phyloP scores from a whole-genome alignment of 1,140 invertebrate genomes.

The Conus betulinus region DNA sequence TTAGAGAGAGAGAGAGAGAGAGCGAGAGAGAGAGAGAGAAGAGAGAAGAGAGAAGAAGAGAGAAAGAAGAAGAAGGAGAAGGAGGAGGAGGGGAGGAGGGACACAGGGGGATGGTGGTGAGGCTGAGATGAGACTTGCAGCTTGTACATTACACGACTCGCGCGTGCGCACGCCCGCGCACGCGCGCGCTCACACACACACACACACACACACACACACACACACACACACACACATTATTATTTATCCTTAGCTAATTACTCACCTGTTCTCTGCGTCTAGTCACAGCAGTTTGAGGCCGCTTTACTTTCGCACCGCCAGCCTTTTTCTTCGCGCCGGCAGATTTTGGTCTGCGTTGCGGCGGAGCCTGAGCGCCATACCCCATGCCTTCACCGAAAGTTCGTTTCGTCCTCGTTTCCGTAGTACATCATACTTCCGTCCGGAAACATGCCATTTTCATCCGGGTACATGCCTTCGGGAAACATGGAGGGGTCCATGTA shows the following conservation, averaged over 20 bases:
- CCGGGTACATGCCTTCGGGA: neutral
- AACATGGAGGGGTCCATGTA: neutral
- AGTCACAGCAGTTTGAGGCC: neutral
- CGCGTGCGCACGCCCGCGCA: too few species aligned
- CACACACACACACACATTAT: too few species aligned
- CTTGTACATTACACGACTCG: too few species aligned
- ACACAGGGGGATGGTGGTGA: neutral
- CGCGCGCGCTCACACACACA: too few species aligned
- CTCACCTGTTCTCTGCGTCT: slow-evolving; percentile 3
- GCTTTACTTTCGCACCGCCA: neutral
- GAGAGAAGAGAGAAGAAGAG: neutral
- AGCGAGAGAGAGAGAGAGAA: neutral
- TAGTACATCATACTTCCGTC: neutral
- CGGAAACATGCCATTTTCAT: neutral
- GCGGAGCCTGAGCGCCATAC: neutral
- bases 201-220: too few species aligned
- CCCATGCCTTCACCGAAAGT: neutral
- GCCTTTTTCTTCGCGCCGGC: neutral
- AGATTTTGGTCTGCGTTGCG: neutral
- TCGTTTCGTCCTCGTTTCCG: neutral
- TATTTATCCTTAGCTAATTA: neutral
- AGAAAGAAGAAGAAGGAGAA: neutral
- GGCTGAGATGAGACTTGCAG: too few species aligned
- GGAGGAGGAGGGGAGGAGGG: neutral
- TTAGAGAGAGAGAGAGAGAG: neutral